Evolutionary conservation across 2,888 invertebrate genomes (phyloP).

Genomic region (Venustoraphidia nigricollis): DNA sequence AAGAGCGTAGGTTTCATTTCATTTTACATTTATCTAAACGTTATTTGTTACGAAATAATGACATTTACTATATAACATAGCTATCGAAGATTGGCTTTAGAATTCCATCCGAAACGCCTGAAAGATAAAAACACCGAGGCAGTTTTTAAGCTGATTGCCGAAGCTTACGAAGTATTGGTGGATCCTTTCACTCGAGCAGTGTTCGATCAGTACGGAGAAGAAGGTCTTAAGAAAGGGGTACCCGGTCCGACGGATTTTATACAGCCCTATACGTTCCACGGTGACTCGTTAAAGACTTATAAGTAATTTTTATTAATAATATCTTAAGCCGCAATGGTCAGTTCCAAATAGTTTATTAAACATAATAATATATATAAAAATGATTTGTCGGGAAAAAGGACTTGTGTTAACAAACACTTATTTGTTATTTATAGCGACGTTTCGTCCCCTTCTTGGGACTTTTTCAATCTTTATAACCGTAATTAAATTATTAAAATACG

Average conservation of each 20-base stretch:
- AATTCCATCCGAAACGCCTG: conserved; percentile 33
- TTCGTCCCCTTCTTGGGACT: too few relatives aligned
- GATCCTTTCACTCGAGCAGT: conserved; percentile 53
- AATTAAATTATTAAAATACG: too few relatives aligned
- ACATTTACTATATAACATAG: conserved; percentile 9
- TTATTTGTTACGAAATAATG: neutral
- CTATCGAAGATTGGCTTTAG: conserved; percentile 30
- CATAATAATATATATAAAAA: neutral
- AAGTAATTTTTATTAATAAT: conserved; percentile 25
- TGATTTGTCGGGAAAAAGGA: too few relatives aligned
- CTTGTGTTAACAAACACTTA: too few relatives aligned
- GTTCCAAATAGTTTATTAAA: neutral
- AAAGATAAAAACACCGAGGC: conserved; percentile 41
- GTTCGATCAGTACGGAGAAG: conserved; percentile 82
- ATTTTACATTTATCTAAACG: neutral
- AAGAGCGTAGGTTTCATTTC: conserved; percentile 37
- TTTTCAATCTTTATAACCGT: too few relatives aligned
- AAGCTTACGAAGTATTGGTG: conserved; percentile 66
- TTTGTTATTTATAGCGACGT: too few relatives aligned
- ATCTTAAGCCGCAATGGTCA: conserved; percentile 10
- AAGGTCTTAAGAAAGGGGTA: conserved; percentile 68
- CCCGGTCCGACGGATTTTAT: conserved; percentile 50
- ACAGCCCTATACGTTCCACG: conserved; percentile 66
- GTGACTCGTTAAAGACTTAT: conserved; percentile 57
- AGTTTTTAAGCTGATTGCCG: conserved; percentile 48